Base-by-base conservation (phyloP, 2,888 invertebrate genomes). In the Sipha maydis region DNA sequence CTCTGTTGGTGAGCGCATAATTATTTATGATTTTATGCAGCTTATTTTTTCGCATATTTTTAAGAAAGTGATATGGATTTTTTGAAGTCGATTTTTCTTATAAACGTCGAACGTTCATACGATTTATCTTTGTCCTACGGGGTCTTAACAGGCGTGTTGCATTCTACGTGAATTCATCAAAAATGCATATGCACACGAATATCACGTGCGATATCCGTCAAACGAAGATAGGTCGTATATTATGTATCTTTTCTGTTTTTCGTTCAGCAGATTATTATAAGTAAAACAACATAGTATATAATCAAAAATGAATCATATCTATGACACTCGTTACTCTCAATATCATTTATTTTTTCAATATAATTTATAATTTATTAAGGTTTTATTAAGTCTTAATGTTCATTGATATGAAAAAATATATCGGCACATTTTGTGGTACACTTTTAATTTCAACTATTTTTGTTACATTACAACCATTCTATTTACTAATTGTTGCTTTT, bases 21-120 rank as follows among this genome's bases (percentile, higher is more conserved):
- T 73, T 61, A 80, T 80, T 86, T 86, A 86, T 73, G 86, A 86
- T 73, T 41, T 34, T 56, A 21, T 28, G 34, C 38, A 54, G 79
- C 75, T 84, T 76, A 31, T 84, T 84, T 84, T 61, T 56, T 61
- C 84, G 61, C 56, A 48, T 31, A 75, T 67, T 31, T 75, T 19
- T 75, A 75, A 2, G n/a, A 67, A 79, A 38, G 61, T 21, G 48
- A 48, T 28, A 48, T 82, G 41, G 19, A 7, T 41, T 82, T 56
- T 82, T 31, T 31, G n/a, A n/a, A n/a, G n/a, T n/a, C n/a, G n/a
- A n/a, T 28, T 25, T 4, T 19, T 61, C 75, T 56, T 41, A 34
- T 54, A 83, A 31, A 73, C 14, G 73, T 73, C 34, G 34, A 73
- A 34, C 34, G 34, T 75, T 56, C 73, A 38, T 28, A 25, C 76